Evolutionary conservation across 2,797 vertebrate species (phyloP), one percentile per base, ranked within the genome.

Genomic region (Onychomys arenicola): DNA sequence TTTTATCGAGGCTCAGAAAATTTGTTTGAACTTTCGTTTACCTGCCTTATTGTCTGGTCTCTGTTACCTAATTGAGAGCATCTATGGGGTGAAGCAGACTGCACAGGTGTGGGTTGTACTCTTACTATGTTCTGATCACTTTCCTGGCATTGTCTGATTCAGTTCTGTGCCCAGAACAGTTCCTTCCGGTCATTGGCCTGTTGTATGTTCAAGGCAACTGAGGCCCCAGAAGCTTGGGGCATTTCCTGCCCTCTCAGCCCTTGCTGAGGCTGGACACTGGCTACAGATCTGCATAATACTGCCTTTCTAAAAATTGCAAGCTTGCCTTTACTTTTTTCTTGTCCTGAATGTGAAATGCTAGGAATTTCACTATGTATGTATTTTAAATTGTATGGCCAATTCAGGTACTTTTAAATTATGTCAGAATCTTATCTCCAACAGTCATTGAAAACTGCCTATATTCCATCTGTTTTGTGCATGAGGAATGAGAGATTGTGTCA

Each of bases 361-460:
- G 19, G 40, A 78, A 82, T 91, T 89, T 76, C 49, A 61, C 37
- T 55, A 37, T 85, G 34, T 75, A 6, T n/a, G n/a, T n/a, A n/a
- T 86, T 71, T 85, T 57, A 61, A 63, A 78, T 91, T 80, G 49
- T 49, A 40, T 25, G 21, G 16, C 25, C 29, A 87, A 43, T 59
- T 96, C 7, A 23, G 2, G 92, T 67, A 63, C 49, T 89, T 97
- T 94, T 67, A 80, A 91, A 55, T 94, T 32, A 0, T 80, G 5
- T 63, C 10, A 69, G n/a, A 75, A 21, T 17, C 76, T 84, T 94
- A 92, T 96, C 92, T 86, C 84, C 25, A 94, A 3, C 17, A 29
- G 19, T 89, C 69, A 77, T 73, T 92, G 61, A 12, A 80, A 94
- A 69, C 76, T 12, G 57, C 59, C 40, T 78, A 4, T 85, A 32